A percentile compares a stretch with the other conserved stretches of the same genome.
Evolutionary conservation across 64 coral and sea anemone genomes (phyloP).

Genomic region (Pachyseris speciosa): DNA sequence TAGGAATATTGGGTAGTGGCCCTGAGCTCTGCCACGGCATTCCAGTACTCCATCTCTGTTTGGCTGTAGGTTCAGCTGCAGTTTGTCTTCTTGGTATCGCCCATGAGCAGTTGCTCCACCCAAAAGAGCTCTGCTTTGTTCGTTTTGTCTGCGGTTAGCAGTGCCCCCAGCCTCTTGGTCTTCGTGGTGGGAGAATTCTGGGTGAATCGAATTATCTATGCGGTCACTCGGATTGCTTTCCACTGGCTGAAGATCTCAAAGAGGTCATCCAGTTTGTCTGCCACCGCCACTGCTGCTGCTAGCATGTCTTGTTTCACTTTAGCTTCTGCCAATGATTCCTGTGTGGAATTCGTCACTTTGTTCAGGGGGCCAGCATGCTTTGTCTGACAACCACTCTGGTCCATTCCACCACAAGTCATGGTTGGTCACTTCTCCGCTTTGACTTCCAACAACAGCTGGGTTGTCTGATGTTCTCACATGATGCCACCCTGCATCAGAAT

Average conservation of each 20-base stretch:
- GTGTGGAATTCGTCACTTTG: neutral
- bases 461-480: neutral
- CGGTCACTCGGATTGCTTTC: constrained; percentile 6
- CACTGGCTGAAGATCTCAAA: constrained; percentile 3
- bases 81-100: neutral
- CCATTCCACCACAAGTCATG: neutral
- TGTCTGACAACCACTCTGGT: neutral
- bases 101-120: neutral
- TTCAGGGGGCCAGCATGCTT: constrained; percentile 5
- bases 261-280: constrained; percentile 26
- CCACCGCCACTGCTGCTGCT: neutral
- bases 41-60: neutral
- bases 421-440: neutral
- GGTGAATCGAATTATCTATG: neutral
- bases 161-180: neutral
- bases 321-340: constrained; percentile 14
- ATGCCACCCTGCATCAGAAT: neutral
- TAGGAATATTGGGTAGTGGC: neutral
- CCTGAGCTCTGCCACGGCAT: no score
- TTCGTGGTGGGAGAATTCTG: neutral
- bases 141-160: neutral
- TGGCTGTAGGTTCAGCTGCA: neutral
- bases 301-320: neutral
- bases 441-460: constrained; percentile 11
- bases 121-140: neutral